These are phyloP conservation scores for Perca flavescens DNA, from an alignment of 2,113 vertebrate species.

Conservation along the genomic window DNA sequence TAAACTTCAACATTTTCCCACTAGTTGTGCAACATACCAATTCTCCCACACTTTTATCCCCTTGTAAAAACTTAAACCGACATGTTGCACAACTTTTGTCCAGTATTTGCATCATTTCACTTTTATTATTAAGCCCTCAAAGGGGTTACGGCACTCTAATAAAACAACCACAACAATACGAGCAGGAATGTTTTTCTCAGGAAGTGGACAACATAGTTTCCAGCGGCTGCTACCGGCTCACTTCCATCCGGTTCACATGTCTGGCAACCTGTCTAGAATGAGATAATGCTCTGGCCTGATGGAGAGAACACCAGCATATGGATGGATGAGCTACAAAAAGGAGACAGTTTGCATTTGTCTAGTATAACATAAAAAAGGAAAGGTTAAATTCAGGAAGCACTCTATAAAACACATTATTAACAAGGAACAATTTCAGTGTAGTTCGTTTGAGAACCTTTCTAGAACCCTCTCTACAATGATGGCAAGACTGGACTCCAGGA, in stretches of 20 bases:
- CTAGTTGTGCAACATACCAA: constrained; percentile 2
- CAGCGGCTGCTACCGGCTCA: constrained; percentile 49
- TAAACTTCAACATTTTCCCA: not conserved
- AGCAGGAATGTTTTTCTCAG: constrained; percentile 74
- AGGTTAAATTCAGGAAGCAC: not conserved
- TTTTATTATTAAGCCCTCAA: constrained; percentile 30
- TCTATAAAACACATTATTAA: not conserved
- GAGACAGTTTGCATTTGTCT: not conserved
- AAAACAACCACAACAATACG: constrained; percentile 72
- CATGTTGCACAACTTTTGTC: constrained; percentile 16
- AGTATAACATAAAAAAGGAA: not conserved
- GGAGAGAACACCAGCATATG: constrained; percentile 31
- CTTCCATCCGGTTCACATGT: constrained; percentile 50
- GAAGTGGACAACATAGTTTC: constrained; percentile 76
- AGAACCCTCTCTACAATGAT: not conserved
- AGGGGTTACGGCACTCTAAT: constrained; percentile 11
- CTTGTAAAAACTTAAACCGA: constrained; percentile 21
- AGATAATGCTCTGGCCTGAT: constrained; percentile 41
- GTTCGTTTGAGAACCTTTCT: not conserved
- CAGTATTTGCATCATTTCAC: not conserved
- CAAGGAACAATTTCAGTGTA: not conserved
- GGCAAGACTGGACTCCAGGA: not conserved
- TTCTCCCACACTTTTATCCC: constrained; percentile 11
- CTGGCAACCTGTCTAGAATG: constrained; percentile 30
- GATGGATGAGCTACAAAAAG: constrained; percentile 4